phyloP scores from a whole-genome alignment of 2,797 vertebrate genomes.

The Nyctalus aviator region DNA sequence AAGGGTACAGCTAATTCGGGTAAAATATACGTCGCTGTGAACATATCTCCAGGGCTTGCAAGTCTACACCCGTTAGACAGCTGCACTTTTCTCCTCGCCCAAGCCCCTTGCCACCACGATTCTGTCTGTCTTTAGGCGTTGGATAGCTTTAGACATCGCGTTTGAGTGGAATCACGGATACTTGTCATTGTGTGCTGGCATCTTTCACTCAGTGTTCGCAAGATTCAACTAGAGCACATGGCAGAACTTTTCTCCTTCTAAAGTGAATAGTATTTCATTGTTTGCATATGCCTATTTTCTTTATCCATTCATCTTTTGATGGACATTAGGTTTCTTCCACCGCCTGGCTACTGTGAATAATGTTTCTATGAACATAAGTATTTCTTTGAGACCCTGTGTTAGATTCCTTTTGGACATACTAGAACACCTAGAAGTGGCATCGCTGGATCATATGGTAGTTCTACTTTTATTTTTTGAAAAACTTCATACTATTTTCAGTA shows the following conservation, averaged over 20 bases:
- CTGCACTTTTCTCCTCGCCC: too few species aligned
- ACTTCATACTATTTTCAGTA: not conserved
- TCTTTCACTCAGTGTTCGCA: not conserved
- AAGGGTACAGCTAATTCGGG: not conserved
- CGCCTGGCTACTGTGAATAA: not conserved
- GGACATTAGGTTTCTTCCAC: not conserved
- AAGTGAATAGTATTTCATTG: not conserved
- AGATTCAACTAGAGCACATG: not conserved
- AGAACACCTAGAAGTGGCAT: not conserved
- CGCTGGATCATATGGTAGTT: not conserved
- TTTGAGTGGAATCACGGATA: not conserved
- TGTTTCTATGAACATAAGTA: not conserved
- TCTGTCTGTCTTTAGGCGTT: not conserved
- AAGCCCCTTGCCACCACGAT: not conserved
- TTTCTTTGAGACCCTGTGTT: not conserved
- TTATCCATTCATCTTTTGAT: not conserved
- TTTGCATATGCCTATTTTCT: not conserved
- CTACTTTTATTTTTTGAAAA: not conserved
- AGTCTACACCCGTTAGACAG: not conserved
- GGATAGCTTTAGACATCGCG: not conserved
- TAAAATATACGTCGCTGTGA: not conserved
- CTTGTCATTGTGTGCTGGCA: not conserved
- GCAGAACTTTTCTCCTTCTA: not conserved
- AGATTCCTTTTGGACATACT: not conserved
- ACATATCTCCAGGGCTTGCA: not conserved